Conservation (phyloP, 1,140 invertebrate species). For the Periplaneta americana region DNA sequence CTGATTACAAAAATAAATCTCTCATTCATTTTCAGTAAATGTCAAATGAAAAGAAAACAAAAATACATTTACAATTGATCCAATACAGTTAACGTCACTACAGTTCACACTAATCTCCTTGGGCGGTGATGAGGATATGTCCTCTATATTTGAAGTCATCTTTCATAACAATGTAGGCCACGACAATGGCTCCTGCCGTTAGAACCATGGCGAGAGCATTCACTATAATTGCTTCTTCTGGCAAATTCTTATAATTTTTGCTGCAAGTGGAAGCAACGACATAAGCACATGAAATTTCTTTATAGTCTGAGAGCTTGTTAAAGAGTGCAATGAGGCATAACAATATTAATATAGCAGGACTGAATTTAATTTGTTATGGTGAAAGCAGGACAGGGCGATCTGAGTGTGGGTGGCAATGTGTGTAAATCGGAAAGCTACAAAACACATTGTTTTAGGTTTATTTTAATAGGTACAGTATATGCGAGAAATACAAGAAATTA, state of each 20-base stretch:
- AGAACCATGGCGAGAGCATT: conserved; percentile 40
- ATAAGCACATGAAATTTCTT: not conserved
- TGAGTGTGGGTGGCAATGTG: too few species aligned
- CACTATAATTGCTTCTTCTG: conserved; percentile 37
- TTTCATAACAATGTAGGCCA: conserved; percentile 41
- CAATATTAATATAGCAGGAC: too few species aligned
- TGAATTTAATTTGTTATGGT: too few species aligned
- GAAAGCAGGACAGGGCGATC: too few species aligned
- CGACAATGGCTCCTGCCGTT: conserved; percentile 36
- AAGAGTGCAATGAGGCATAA: too few species aligned
- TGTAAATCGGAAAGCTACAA: too few species aligned
- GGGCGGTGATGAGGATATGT: conserved; percentile 40
- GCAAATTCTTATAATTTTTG: conserved; percentile 27
- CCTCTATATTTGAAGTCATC: conserved; percentile 39
- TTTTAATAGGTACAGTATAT: too few species aligned
- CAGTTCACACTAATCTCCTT: conserved; percentile 29
- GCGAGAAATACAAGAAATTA: too few species aligned
- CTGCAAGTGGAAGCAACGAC: conserved; percentile 5
- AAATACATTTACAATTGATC: not conserved
- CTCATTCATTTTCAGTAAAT: not conserved
- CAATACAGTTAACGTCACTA: not conserved
- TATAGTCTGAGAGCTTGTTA: too few species aligned
- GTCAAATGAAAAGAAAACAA: not conserved
- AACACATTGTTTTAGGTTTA: too few species aligned
- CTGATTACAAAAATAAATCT: not conserved